Evolutionary conservation across 1,140 invertebrate genomes (phyloP), one percentile per base, ranked within the genome.

Genomic region (Danaus melanippus): DNA sequence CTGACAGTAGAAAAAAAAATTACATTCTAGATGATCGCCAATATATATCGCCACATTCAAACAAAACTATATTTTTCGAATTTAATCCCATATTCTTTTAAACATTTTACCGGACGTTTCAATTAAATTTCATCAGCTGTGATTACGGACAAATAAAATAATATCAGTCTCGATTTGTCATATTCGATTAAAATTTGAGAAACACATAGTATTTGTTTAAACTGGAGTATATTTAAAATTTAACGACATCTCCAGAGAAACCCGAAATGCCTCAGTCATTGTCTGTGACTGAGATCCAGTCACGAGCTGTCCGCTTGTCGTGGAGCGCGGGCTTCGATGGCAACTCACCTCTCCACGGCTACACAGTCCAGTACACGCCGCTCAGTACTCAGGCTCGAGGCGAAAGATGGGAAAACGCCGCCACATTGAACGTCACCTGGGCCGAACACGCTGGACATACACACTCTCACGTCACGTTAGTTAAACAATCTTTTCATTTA

Each of bases 271-370:
- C 93, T 10, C 89, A 90, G 42, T 89, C 89, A 12, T 65, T 92
- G 8, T 89, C 92, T 59, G 89, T 92, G 41, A 91, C 92, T 55
- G 91, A 92, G 69, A 91, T 93, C 56, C 88, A 90, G 46, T 92
- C 92, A 49, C 89, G 93, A 40, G 90, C 89, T 1, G 91, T 94
- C 46, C 90, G 91, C 17, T 77, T 96, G 11, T 89, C 91, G 9
- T 96, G 94, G 94, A 89, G 89, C 45, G 89, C 90, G 57, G 92
- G 93, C n/a, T 95, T 94, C 78, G 92, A 95, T 76, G 95, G 95
- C 45, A 95, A 95, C 81, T 92, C 91, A 46, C 91, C 92, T 0
- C 90, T 96, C 44, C 84, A 91, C 47, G 91, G 91, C 49, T 96
- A 94, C 79, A 82, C 92, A 43, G 89, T 94, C 56, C 92, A 94